Percentiles rank a stretch among this genome's conserved stretches.
Evolutionary conservation across 2,888 invertebrate genomes (phyloP).

Genomic region (Pherbina coryleti): DNA sequence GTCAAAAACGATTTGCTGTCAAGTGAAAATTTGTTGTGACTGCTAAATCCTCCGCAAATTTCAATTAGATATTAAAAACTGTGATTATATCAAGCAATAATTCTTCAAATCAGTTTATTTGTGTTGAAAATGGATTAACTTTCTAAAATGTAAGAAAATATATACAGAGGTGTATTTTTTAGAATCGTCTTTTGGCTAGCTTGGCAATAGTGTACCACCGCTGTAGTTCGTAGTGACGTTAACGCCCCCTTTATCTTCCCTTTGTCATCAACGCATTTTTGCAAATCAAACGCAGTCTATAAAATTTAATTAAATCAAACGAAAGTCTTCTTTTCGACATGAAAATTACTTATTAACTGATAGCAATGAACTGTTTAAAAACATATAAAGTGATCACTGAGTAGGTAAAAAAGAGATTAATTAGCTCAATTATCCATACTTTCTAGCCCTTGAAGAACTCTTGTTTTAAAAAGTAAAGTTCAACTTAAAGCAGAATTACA

Average conservation of each 20-base stretch:
- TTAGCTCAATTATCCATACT: neutral
- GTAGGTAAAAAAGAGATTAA: neutral
- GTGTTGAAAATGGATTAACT: conserved; percentile 31
- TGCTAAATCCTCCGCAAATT: conserved; percentile 28
- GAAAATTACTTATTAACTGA: neutral
- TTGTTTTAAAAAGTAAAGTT: neutral
- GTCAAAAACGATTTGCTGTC: conserved; percentile 36
- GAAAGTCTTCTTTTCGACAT: neutral
- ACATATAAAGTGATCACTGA: neutral
- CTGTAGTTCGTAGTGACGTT: conserved; percentile 43
- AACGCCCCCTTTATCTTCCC: conserved; percentile 49
- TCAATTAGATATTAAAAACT: conserved; percentile 33
- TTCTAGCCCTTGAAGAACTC: neutral
- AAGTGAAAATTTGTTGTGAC: conserved; percentile 43
- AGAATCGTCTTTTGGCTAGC: conserved; percentile 23
- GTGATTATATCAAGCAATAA: conserved; percentile 20
- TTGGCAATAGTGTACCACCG: conserved; percentile 34
- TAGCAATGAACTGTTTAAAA: neutral
- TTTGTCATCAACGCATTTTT: conserved; percentile 36
- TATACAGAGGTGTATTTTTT: neutral
- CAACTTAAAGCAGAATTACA: neutral
- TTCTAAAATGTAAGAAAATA: conserved; percentile 13
- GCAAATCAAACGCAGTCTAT: conserved; percentile 1
- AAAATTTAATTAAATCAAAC: conserved; percentile 9
- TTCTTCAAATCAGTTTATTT: conserved; percentile 10